Conservation (phyloP, 2,888 invertebrate species). For the Pseudoips prasinana region DNA sequence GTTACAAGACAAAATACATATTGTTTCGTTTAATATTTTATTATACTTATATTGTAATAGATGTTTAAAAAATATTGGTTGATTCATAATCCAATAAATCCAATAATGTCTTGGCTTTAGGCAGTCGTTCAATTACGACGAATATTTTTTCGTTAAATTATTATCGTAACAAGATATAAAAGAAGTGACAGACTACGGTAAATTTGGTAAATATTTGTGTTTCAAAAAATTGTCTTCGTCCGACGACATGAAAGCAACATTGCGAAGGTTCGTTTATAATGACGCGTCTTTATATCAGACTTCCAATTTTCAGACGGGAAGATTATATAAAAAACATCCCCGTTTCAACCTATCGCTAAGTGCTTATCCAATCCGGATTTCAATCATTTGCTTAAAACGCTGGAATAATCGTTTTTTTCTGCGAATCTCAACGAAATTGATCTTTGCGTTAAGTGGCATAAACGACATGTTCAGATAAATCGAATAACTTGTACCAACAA, state of each 20-base stretch:
- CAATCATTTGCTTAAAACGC: conserved; percentile 51
- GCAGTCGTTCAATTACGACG: conserved; percentile 13
- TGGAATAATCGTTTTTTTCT: conserved; percentile 45
- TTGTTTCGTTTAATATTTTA: no score
- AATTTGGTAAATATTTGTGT: conserved; percentile 24
- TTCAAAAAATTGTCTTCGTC: conserved; percentile 8
- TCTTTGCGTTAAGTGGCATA: no score
- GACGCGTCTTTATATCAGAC: conserved; percentile 25
- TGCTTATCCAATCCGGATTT: conserved; percentile 41
- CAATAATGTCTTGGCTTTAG: no score
- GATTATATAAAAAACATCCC: conserved; percentile 36
- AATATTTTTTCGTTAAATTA: conserved; percentile 11
- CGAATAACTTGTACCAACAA: no score
- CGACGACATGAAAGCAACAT: conserved; percentile 17
- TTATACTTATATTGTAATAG: no score
- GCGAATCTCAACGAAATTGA: conserved; percentile 5
- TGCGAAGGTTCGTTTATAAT: conserved; percentile 17
- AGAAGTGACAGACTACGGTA: conserved; percentile 14
- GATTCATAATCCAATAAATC: no score
- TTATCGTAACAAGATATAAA: conserved; percentile 13
- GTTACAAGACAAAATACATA: no score
- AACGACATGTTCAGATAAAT: no score
- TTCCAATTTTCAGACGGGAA: conserved; percentile 34
- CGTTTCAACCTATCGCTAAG: conserved; percentile 39
- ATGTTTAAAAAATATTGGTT: no score